Evolutionary conservation across 1,140 invertebrate species (phyloP).

Genomic region (Macrobrachium nipponense): DNA sequence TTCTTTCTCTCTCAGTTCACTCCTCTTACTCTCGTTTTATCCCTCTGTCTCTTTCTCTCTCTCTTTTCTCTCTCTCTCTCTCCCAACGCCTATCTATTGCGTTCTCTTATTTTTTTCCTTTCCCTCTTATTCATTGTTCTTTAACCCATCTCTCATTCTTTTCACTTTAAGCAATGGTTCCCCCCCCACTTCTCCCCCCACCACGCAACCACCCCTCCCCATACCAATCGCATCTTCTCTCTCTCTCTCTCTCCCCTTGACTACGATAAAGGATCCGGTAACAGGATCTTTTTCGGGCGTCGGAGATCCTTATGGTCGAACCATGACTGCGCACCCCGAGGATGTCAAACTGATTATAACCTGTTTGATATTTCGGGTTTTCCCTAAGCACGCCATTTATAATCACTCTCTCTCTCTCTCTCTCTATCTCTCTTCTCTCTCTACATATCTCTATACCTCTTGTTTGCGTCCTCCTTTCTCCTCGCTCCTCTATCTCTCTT

Average conservation of each 20-base stretch:
- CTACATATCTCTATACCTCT: neutral
- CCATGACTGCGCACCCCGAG: no score
- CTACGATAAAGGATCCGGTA: no score
- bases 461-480: neutral
- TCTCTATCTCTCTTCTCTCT: neutral
- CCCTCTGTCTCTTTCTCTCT: neutral
- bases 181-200: no score
- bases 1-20: no score
- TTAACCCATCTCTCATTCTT: no score
- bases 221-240: neutral
- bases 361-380: neutral
- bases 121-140: no score
- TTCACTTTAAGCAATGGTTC: no score
- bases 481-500: neutral
- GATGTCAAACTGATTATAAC: no score
- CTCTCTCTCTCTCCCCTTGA: neutral
- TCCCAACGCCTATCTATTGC: neutral
- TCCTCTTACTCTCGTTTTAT: neutral
- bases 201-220: neutral
- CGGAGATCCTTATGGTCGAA: no score
- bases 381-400: neutral
- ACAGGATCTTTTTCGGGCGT: no score
- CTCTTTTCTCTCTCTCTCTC: neutral
- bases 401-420: neutral
- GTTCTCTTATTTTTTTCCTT: no score